Evolutionary conservation across 2,888 invertebrate species (phyloP), one percentile per base, ranked within the genome.

Genomic region (Himalopsyche japonica): DNA sequence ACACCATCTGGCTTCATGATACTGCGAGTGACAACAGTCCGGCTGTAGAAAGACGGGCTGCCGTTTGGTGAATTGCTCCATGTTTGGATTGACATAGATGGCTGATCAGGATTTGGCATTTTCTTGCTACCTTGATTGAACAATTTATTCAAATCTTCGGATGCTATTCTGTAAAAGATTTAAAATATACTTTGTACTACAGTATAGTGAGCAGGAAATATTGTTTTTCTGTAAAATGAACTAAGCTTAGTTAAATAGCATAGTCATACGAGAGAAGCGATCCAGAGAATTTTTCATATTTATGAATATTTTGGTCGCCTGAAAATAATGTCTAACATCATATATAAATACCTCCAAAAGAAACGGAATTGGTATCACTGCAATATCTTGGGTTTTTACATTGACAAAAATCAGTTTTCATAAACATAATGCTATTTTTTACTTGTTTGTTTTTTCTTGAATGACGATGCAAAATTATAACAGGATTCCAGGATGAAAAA

Each of bases 1-100:
- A 90, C 91, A 76, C 94, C 95, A 89, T 94, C 94, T 12, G 93
- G 91, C 88, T 92, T 91, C 77, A 91, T 91, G 70, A 93, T 88
- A 8, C 93, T 93, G 89, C 92, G 91, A 6, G 91, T 92, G 87
- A 91, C 91, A 79, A 94, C 89, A 84, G 92, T 93, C 88, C 91
- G 92, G 32, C 93, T 92, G 88, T 92, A 93, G 87, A 92, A 86
- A 32, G 30, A 24, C 88, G 89, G 37, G 90, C 88, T 48, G 78
- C 83, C 79, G 37, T 49, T 85, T 84, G 34, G 79, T 48, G 83
- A 70, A 79, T 32, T 64, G 24, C 24, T 82, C 80, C 48, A 80
- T 15, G 87, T 88, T 81, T 88, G 89, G 80, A 88, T 88, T 82
- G 89, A 87, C 27, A 12, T 70, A 88, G 87, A 30, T 88, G 89